Conservation (phyloP, 2,113 vertebrate genomes). For the Passer montanus region DNA sequence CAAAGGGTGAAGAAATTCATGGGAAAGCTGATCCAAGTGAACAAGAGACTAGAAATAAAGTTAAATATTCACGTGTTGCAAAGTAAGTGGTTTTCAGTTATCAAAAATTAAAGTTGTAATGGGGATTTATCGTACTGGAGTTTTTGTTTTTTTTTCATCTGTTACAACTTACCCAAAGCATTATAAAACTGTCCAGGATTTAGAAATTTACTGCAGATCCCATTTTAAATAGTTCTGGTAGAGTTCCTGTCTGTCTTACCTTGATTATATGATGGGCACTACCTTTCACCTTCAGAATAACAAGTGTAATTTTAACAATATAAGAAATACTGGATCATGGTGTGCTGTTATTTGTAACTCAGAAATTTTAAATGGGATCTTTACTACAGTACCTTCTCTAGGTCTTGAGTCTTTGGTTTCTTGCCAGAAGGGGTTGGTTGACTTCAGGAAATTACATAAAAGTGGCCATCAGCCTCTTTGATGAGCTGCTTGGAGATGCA, state of each 20-base stretch:
- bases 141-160: neutral
- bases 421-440: neutral
- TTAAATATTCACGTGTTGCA: conserved; percentile 81
- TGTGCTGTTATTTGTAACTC: neutral
- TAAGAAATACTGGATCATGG: neutral
- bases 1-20: conserved; percentile 75
- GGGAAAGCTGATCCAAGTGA: conserved; percentile 76
- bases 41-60: conserved; percentile 74
- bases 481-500: neutral
- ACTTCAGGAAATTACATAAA: neutral
- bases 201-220: neutral
- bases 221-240: neutral
- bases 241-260: neutral
- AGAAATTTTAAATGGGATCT: neutral
- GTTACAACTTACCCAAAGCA: neutral
- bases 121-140: neutral
- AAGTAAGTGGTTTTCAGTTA: conserved; percentile 80
- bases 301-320: neutral
- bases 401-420: neutral
- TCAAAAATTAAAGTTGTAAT: neutral
- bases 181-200: neutral
- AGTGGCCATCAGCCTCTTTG: neutral
- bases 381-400: neutral
- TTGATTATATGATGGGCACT: neutral
- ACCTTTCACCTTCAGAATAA: neutral